These are phyloP conservation scores for Lithobates pipiens DNA, from an alignment of 2,797 vertebrate species.

Conservation along the genomic window DNA sequence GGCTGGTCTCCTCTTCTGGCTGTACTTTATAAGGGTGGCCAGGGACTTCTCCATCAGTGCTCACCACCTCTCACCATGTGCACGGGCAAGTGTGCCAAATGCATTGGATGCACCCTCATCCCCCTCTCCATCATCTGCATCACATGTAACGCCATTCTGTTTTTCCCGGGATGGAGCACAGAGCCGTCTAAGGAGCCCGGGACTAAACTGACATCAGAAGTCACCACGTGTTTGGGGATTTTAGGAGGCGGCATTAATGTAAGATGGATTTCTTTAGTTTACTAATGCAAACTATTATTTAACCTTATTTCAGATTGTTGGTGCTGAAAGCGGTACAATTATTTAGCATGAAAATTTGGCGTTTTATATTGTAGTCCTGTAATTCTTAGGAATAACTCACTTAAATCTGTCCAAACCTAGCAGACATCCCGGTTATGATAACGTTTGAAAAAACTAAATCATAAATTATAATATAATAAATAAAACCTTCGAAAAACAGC, in stretches of 20 bases:
- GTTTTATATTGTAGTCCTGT: too few relatives aligned
- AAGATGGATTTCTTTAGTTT: slow-evolving; percentile 55
- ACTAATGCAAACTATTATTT: too few relatives aligned
- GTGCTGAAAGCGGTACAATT: too few relatives aligned
- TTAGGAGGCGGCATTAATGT: slow-evolving; percentile 78
- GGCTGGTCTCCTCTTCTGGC: slow-evolving; percentile 7
- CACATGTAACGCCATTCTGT: slow-evolving; percentile 76
- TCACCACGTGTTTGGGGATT: slow-evolving; percentile 76
- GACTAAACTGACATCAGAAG: slow-evolving; percentile 67
- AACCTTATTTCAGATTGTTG: too few relatives aligned
- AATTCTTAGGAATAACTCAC: too few relatives aligned
- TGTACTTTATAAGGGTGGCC: not conserved
- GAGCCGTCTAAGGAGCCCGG: slow-evolving; percentile 7
- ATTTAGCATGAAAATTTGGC: too few relatives aligned
- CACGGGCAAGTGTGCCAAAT: slow-evolving; percentile 73
- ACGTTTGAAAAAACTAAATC: too few relatives aligned
- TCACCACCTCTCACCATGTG: slow-evolving; percentile 67
- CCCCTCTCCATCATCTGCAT: slow-evolving; percentile 70
- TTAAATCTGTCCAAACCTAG: too few relatives aligned
- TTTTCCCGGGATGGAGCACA: slow-evolving; percentile 73
- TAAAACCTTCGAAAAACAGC: too few relatives aligned
- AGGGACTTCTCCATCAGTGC: not conserved
- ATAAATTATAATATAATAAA: too few relatives aligned
- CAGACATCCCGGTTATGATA: too few relatives aligned
- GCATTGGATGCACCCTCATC: slow-evolving; percentile 73